Evolutionary conservation across 2,797 vertebrate genomes (phyloP), one percentile per base, ranked within the genome.

Genomic region (Peromyscus melanophrys): DNA sequence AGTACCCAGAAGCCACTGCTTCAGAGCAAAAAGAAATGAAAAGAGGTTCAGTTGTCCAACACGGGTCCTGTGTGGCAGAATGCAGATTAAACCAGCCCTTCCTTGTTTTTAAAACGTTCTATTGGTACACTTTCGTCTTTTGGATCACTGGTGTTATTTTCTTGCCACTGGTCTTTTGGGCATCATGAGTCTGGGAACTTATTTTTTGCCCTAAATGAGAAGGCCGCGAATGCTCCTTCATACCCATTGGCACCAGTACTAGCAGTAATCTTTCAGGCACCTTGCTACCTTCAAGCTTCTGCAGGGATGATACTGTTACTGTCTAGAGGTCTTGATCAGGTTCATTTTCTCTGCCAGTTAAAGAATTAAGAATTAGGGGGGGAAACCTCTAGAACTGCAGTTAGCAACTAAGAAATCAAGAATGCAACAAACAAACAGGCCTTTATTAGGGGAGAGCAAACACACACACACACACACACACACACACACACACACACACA

Each of bases 71-170:
- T 55, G 52, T 17, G 25, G 67, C 84, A 98, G 99, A 97, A 98
- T 99, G 92, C 99, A 99, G 98, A 99, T 99, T 49, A 99, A 99
- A 98, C 99, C 99, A 4, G 99, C 99, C 94, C 99, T 99, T 73
- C 99, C 16, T 29, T 88, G 99, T 96, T 98, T 99, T 96, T 99
- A 99, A 98, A 99, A 99, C 75, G 99, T 99, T 92, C 99, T 99
- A 61, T 98, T 99, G 14, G 31, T 65, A 99, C 98, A 99, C 99
- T 98, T 99, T 99, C 75, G 99, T 99, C 94, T 99, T 99, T 98
- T 99, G 99, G 99, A 98, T 99, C 97, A 99, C 99, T 97, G 99
- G 27, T 63, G 99, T 99, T 97, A 99, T 96, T 98, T 99, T 96
- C 98, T 99, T 98, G 99, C 99, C 0, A 99, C 99, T 13, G 99